phyloP scores from a whole-genome alignment of 1,140 invertebrate species.

The Drosophila athabasca region DNA sequence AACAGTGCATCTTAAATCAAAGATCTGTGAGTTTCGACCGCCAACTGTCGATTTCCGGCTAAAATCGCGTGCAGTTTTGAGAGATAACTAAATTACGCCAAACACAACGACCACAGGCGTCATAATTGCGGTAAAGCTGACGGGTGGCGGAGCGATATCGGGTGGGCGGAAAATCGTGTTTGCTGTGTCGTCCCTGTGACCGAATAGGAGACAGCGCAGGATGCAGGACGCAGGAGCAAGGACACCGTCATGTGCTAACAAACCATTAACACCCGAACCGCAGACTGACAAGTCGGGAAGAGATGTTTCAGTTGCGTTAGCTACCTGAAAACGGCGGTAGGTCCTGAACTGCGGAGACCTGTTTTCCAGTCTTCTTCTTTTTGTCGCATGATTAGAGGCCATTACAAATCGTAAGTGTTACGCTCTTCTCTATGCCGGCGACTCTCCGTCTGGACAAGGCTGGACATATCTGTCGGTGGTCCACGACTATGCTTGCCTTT shows the following conservation, averaged over 20 bases:
- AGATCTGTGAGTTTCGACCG: constrained; percentile 60
- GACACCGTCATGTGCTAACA: constrained; percentile 61
- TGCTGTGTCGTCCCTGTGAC: constrained; percentile 24
- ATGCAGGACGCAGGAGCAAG: constrained; percentile 24
- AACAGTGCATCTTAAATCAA: constrained; percentile 77
- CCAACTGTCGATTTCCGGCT: constrained; percentile 62
- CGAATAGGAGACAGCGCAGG: constrained; percentile 9
- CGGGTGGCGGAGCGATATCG: constrained; percentile 6
- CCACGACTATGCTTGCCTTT: constrained; percentile 14
- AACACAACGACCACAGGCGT: constrained; percentile 37
- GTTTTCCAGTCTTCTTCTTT: constrained; percentile 21
- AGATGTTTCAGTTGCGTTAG: constrained; percentile 3
- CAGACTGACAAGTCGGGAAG: constrained; percentile 38
- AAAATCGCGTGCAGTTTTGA: constrained; percentile 53
- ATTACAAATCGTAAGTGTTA: constrained; percentile 82
- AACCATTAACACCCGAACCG: constrained; percentile 80
- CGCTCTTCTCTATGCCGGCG: constrained; percentile 41
- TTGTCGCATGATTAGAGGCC: constrained; percentile 75
- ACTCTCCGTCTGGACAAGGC: constrained; percentile 29
- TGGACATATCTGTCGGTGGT: constrained; percentile 54
- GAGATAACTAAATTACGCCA: constrained; percentile 74
- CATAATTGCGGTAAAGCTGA: constrained; percentile 54
- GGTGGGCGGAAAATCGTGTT: constrained; percentile 11
- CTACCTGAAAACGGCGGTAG: constrained; percentile 73
- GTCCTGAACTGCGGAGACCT: constrained; percentile 29